Evolutionary conservation across 2,797 vertebrate species (phyloP), one percentile per base, ranked within the genome.

Genomic region (Limnodromus scolopaceus): DNA sequence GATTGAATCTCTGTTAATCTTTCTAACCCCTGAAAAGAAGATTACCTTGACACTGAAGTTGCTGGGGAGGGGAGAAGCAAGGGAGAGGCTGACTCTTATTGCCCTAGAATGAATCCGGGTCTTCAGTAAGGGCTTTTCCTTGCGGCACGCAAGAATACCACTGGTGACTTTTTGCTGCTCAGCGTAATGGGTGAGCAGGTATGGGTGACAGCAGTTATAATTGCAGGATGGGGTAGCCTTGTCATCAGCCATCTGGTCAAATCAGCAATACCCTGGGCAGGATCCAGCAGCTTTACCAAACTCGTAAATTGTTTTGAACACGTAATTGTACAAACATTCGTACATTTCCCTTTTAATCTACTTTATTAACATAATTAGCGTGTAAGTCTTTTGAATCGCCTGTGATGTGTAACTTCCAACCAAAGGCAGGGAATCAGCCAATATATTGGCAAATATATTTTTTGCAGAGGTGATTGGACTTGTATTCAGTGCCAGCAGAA

Each of bases 1-100:
- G 89, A 93, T 89, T 91, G 72, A 92, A 87, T 95, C 89, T 92
- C 74, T 74, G 43, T 92, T 97, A 95, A 97, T 94, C 93, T 83
- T 55, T 84, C 77, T 93, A 89, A 93, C 60, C 71, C 45, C 64
- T 80, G 45, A 87, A 89, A 87, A 87, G 84, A 96, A 86, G 89
- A 95, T 95, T 96, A 91, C 64, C 8, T 74, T 69, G 89, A 57
- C 92, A 87, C 70, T 78, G 68, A 93, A 95, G 69, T 80, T 83
- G 60, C 81, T 85, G 55, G 68, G 71, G 64, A 87, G 64, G 74
- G 78, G 54, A 80, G n/a, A 84, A 75, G 32, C 46, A 72, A 63
- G 32, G 25, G 48, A 91, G 64, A 80, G 39, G 19, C 28, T 41
- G 32, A 46, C 54, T 84, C 17, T 69, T 69, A 2, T 84, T 91